phyloP scores from a whole-genome alignment of 2,888 invertebrate genomes.

The Cylindroiulus punctatus region DNA sequence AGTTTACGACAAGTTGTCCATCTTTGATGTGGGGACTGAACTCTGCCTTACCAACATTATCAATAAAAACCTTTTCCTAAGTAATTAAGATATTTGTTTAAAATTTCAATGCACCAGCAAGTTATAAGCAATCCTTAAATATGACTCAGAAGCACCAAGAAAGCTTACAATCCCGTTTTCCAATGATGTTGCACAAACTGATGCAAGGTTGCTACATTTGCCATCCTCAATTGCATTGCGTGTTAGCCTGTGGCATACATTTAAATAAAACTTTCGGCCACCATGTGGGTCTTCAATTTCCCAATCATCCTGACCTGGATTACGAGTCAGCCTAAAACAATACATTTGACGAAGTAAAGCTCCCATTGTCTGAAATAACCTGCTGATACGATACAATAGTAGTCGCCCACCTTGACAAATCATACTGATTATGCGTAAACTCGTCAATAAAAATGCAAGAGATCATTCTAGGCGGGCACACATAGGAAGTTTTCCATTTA shows the following conservation, averaged over 20 bases:
- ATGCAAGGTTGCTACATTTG: not conserved
- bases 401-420: conserved; percentile 48
- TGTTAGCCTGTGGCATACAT: conserved; percentile 55
- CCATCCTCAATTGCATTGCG: not conserved
- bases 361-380: not conserved
- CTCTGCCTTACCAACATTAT: conserved; percentile 51
- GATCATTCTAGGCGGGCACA: conserved; percentile 49
- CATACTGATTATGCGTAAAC: conserved; percentile 49
- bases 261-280: conserved; percentile 53
- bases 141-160: not conserved
- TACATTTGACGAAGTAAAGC: not conserved
- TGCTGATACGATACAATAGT: not conserved
- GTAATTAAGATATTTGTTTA: not conserved
- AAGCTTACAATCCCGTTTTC: not conserved
- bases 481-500: conserved; percentile 56
- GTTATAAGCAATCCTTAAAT: not conserved
- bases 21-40: conserved; percentile 48
- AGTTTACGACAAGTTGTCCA: conserved; percentile 53
- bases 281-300: conserved; percentile 36
- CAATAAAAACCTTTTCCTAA: conserved; percentile 17
- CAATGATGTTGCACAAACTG: conserved; percentile 20
- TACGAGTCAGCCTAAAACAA: conserved; percentile 25
- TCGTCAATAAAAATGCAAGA: conserved; percentile 51
- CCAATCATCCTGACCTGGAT: conserved; percentile 51
- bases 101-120: too few relatives aligned